phyloP scores from a whole-genome alignment of 2,113 vertebrate genomes.

The Amazona vittata region DNA sequence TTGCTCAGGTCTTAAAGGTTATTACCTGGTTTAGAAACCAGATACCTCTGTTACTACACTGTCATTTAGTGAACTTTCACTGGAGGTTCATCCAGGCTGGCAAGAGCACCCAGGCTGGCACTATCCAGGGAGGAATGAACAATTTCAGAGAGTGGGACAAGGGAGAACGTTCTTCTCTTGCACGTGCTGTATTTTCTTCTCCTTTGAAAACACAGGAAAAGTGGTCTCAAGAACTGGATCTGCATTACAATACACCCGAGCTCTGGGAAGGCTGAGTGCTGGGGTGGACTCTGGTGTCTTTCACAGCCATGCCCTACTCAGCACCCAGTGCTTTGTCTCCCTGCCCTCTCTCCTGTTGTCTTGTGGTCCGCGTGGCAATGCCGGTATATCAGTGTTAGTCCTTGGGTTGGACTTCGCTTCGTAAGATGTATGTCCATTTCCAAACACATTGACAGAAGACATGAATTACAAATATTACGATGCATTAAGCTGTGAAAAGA shows the following conservation, averaged over 20 bases:
- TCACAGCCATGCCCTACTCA: background rate
- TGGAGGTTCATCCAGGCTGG: background rate
- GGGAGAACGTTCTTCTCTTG: background rate
- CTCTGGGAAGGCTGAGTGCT: background rate
- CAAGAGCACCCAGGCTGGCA: background rate
- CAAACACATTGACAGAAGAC: conserved; percentile 50
- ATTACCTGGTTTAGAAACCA: background rate
- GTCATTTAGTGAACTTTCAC: background rate
- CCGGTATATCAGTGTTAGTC: background rate
- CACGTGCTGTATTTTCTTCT: background rate
- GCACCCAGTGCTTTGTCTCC: conserved; percentile 48
- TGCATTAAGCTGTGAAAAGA: conserved; percentile 75
- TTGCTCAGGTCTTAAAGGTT: background rate
- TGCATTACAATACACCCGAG: background rate
- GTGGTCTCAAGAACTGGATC: background rate
- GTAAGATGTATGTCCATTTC: conserved; percentile 58
- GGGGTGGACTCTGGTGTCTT: background rate
- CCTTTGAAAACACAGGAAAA: background rate
- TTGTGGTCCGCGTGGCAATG: background rate
- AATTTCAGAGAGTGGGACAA: background rate
- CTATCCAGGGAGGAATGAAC: background rate
- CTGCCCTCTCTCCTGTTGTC: conserved; percentile 11
- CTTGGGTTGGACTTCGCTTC: conserved; percentile 35
- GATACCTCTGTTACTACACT: background rate
- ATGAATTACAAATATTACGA: conserved; percentile 73